Evolutionary conservation across 2,113 vertebrate genomes (phyloP), one percentile per base, ranked within the genome.

Genomic region (Merops nubicus): DNA sequence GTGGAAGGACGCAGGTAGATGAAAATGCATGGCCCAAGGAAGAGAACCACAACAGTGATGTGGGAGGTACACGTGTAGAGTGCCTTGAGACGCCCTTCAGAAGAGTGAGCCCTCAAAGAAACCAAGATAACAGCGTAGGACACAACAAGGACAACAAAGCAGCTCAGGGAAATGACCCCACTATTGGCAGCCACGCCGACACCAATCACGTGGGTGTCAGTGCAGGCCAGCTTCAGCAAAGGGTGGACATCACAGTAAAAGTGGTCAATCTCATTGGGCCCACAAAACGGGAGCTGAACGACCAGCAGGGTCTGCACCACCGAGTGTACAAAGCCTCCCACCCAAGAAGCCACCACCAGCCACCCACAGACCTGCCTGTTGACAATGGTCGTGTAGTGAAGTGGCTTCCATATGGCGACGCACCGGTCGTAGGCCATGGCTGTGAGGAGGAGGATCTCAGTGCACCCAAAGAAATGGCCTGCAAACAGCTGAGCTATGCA

Each of bases 371-470:
- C 51, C 0, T 3, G 51, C 15, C 13, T 76, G 64, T 63, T 97
- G 87, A 97, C 86, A 23, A 93, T 75, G 7, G 42, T 76, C 26
- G 70, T 63, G 53, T 97, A 97, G 36, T 89, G 92, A 45, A 97
- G 75, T 0, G 88, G 94, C 50, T 87, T 97, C 70, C 95, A 96
- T 81, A 97, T 96, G 28, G 97, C 97, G 19, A 96, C 54, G 2
- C 92, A 97, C 20, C 74, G 65, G 21, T 97, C 97, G 3, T 96
- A 97, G 34, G 97, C 96, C 96, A 96, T 97, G 31, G 42, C 92
- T 1, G 74, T 96, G 91, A 98, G 91, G 14, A 98, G 95, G 25
- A 97, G 96, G 68, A 95, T 91, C 88, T 98, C 96, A 0, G 96
- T 78, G 42, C 97, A 95, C 9, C 96, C 96, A 1, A 98, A 95